Percentiles rank a stretch among this genome's conserved stretches.
Conservation (phyloP, 1,140 invertebrate species). For the Maniola jurtina region DNA sequence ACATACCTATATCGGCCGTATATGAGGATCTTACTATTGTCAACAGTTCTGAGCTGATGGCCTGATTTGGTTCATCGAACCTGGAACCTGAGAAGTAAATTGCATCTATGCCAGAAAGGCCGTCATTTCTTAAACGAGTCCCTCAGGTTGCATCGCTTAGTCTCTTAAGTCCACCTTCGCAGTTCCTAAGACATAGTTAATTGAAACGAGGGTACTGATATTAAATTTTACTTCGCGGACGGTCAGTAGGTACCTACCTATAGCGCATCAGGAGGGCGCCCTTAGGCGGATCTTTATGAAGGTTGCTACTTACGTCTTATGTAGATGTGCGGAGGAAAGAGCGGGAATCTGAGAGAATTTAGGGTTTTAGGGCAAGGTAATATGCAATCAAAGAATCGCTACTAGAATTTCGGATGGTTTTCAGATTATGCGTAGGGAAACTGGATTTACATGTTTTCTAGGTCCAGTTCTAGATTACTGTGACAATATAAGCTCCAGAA, state of each 20-base stretch:
- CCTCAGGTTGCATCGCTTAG: slow-evolving; percentile 7
- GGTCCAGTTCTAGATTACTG: too few relatives aligned
- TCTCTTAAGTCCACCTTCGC: slow-evolving; percentile 28
- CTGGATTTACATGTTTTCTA: too few relatives aligned
- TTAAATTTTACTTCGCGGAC: slow-evolving; percentile 27
- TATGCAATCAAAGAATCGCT: not conserved
- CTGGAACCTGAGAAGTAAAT: too few relatives aligned
- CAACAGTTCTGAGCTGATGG: too few relatives aligned
- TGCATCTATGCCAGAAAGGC: not conserved
- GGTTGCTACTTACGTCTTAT: slow-evolving; percentile 5
- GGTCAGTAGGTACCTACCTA: slow-evolving; percentile 7
- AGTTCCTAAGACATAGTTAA: slow-evolving; percentile 25
- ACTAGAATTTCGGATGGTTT: too few relatives aligned
- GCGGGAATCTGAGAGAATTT: not conserved
- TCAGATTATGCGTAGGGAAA: too few relatives aligned
- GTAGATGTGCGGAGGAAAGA: slow-evolving; percentile 1
- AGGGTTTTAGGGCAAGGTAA: not conserved
- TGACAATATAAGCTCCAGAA: too few relatives aligned
- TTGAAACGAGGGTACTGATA: slow-evolving; percentile 27
- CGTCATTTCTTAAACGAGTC: not conserved
- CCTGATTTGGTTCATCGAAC: too few relatives aligned
- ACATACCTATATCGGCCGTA: too few relatives aligned
- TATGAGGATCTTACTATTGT: too few relatives aligned
- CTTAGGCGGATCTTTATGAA: slow-evolving; percentile 9
- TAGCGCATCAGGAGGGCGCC: slow-evolving; percentile 11